These are phyloP conservation scores for Hyposoter dolosus DNA, from an alignment of 2,888 invertebrate species.

Conservation along the genomic window DNA sequence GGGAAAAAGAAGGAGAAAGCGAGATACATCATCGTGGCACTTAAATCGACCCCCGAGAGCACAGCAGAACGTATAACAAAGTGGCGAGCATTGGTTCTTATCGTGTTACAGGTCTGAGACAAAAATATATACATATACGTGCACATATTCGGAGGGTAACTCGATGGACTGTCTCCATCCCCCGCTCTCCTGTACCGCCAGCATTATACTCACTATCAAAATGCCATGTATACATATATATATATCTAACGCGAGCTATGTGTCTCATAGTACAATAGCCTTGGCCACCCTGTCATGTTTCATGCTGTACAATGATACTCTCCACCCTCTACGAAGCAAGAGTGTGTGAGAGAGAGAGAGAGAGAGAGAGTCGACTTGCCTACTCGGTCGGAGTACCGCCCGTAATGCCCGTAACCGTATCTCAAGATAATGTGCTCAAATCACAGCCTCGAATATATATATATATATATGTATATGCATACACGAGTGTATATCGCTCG, in stretches of 20 bases:
- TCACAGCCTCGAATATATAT: constrained; percentile 68
- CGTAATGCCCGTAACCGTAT: constrained; percentile 76
- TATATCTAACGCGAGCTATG: constrained; percentile 73
- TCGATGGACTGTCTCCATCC: constrained; percentile 69
- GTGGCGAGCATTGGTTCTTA: constrained; percentile 82
- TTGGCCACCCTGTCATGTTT: constrained; percentile 80
- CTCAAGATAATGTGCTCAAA: constrained; percentile 82
- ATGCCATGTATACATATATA: constrained; percentile 32
- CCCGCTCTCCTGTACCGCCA: constrained; percentile 33
- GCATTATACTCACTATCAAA: constrained; percentile 50
- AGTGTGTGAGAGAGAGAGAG: constrained; percentile 13
- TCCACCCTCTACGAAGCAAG: constrained; percentile 69
- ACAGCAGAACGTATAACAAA: constrained; percentile 80
- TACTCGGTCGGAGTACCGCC: constrained; percentile 70
- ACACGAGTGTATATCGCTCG: neutral
- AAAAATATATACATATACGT: constrained; percentile 20
- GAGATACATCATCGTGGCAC: constrained; percentile 78
- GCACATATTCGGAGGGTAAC: constrained; percentile 77
- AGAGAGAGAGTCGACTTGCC: constrained; percentile 68
- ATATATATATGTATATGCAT: constrained; percentile 19
- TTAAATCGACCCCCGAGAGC: constrained; percentile 78
- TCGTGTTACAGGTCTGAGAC: constrained; percentile 80
- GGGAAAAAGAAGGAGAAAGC: constrained; percentile 37
- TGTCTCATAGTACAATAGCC: constrained; percentile 82
- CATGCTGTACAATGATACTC: constrained; percentile 82